These are phyloP conservation scores for Turritopsis rubra DNA, from an alignment of 30 jellyfish, hydroid and myxozoan species.

Conservation along the genomic window DNA sequence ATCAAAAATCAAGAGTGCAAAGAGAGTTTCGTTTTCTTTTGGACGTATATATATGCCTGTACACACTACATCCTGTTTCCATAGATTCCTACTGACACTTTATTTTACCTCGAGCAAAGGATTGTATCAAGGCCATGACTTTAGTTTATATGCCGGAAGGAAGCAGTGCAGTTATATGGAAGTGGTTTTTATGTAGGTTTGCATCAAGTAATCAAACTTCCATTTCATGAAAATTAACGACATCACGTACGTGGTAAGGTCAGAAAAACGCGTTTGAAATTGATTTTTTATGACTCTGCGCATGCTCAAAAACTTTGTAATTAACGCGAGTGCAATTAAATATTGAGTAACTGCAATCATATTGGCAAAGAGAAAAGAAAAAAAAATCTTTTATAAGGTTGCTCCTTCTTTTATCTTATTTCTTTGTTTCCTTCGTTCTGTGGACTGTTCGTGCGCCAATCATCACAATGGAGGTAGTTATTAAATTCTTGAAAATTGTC, in stretches of 20 bases:
- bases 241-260: background rate
- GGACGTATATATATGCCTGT: too few relatives aligned
- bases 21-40: too few relatives aligned
- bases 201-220: background rate
- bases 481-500: background rate
- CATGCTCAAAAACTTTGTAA: background rate
- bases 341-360: background rate
- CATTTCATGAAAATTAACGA: background rate
- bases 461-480: background rate
- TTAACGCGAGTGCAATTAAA: background rate
- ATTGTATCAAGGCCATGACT: background rate
- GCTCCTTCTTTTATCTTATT: background rate
- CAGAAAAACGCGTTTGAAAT: background rate
- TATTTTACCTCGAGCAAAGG: background rate
- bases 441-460: background rate
- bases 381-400: too few relatives aligned
- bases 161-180: background rate
- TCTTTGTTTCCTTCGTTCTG: background rate
- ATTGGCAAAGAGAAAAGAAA: background rate
- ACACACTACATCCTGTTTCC: too few relatives aligned
- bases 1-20: too few relatives aligned
- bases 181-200: background rate
- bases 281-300: background rate
- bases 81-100: background rate
- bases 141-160: background rate